Conservation (phyloP, 1,140 invertebrate species). For the Papilio aristodemus region DNA sequence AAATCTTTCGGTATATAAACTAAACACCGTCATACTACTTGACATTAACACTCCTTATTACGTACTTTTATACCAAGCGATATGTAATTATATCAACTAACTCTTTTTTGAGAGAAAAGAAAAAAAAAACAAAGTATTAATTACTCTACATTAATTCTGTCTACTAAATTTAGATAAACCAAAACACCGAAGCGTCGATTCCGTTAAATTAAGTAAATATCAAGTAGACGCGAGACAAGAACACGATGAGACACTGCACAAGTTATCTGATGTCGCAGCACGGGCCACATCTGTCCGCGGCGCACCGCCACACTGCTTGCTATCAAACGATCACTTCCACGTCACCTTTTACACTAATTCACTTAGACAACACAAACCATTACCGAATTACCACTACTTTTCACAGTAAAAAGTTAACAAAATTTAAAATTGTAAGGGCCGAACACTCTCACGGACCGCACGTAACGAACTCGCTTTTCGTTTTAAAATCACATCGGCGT, state of each 20-base stretch:
- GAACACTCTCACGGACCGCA: not conserved
- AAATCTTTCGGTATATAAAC: no score
- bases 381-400: slow-evolving; percentile 30
- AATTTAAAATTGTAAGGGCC: slow-evolving; percentile 62
- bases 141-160: not conserved
- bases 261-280: not conserved
- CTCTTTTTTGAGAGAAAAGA: no score
- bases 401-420: slow-evolving; percentile 40
- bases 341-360: slow-evolving; percentile 19
- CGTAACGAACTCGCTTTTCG: slow-evolving; percentile 65
- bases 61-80: no score
- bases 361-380: slow-evolving; percentile 60
- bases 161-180: not conserved
- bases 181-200: not conserved
- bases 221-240: not conserved
- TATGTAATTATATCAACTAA: no score
- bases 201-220: not conserved
- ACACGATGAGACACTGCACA: not conserved
- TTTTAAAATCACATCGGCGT: slow-evolving; percentile 47
- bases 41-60: no score
- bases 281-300: slow-evolving; percentile 9
- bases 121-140: no score
- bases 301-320: not conserved
- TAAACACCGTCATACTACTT: no score
- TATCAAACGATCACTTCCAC: not conserved